These are phyloP conservation scores for Sterna hirundo DNA, from an alignment of 2,113 vertebrate genomes.

Conservation along the genomic window DNA sequence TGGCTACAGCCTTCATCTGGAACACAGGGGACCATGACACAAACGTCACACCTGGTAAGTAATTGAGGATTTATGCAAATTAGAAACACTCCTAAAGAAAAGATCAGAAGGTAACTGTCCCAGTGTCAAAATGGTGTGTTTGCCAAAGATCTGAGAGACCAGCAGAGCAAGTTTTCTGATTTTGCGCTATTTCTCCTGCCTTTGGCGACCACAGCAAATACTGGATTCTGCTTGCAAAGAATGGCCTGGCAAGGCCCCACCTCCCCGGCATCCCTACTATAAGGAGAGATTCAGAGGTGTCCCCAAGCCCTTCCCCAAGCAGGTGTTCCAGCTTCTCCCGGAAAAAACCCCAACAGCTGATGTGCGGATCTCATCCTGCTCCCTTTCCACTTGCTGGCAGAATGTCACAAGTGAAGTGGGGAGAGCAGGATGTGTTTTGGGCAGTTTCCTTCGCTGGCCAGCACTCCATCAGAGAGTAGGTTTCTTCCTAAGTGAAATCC, in stretches of 20 bases:
- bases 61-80: not conserved
- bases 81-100: not conserved
- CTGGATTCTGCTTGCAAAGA: not conserved
- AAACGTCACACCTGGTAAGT: not conserved
- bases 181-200: not conserved
- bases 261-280: not conserved
- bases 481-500: not conserved
- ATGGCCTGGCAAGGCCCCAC: not conserved
- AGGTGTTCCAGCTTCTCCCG: not conserved
- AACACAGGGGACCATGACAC: not conserved
- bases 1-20: not conserved
- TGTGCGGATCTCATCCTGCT: not conserved
- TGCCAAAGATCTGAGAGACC: not conserved
- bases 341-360: not conserved
- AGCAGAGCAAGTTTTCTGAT: not conserved
- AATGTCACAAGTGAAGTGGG: not conserved
- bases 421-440: not conserved
- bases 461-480: not conserved
- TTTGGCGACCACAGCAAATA: not conserved
- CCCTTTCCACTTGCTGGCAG: not conserved
- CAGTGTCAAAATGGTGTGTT: not conserved
- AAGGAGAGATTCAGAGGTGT: not conserved
- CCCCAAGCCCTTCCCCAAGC: not conserved
- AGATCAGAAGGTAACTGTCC: not conserved
- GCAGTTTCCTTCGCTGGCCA: not conserved